phyloP scores from a whole-genome alignment of 2,888 invertebrate species.

The Ceriagrion tenellum region DNA sequence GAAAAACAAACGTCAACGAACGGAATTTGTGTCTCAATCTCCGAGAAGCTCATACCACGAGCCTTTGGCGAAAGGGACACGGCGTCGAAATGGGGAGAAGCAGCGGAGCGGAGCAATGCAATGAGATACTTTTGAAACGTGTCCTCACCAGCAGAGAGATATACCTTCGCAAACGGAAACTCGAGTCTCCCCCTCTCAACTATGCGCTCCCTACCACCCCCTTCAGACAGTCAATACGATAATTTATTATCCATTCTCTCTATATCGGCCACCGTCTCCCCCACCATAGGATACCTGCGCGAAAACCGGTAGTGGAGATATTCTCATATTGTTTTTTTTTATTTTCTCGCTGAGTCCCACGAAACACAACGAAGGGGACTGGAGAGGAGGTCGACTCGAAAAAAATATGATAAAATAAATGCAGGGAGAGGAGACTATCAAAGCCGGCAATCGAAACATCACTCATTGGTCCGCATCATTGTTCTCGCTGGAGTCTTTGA shows the following conservation, averaged over 20 bases:
- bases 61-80: neutral
- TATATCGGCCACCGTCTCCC: neutral
- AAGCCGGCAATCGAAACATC: constrained; percentile 53
- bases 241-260: neutral
- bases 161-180: neutral
- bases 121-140: neutral
- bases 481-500: constrained; percentile 48
- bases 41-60: neutral
- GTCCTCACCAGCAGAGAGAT: neutral
- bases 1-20: neutral
- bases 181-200: neutral
- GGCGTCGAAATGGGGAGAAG: neutral
- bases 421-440: constrained; percentile 28
- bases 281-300: neutral
- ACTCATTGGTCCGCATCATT: constrained; percentile 66
- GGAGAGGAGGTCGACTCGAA: neutral
- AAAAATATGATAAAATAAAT: neutral
- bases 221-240: neutral
- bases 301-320: constrained; percentile 3
- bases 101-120: neutral
- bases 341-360: neutral
- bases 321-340: neutral
- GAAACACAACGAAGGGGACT: neutral
- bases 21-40: neutral
- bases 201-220: neutral